Evolutionary conservation across 2,888 invertebrate species (phyloP).

Genomic region (Apotomis capreana): DNA sequence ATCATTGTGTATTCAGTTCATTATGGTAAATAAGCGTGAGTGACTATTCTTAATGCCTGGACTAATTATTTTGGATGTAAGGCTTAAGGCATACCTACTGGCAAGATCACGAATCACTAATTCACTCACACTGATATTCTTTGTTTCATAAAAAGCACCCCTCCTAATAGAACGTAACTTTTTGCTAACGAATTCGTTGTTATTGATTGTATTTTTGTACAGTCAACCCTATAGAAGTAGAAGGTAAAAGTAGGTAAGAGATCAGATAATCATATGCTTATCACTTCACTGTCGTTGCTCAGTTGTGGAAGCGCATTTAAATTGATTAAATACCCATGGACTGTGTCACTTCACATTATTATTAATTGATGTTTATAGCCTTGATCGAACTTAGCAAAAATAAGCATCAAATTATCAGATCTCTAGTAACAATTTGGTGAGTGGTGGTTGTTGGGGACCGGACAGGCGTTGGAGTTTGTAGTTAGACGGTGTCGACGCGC

Average conservation of each 20-base stretch:
- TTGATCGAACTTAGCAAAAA: too few relatives aligned
- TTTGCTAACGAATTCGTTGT: too few relatives aligned
- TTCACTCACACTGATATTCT: neutral
- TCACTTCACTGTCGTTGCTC: too few relatives aligned
- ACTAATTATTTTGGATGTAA: neutral
- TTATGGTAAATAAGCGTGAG: neutral
- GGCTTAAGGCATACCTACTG: neutral
- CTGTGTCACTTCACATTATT: too few relatives aligned
- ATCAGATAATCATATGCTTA: too few relatives aligned
- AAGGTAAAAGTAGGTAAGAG: too few relatives aligned
- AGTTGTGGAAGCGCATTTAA: too few relatives aligned
- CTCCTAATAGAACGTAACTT: neutral
- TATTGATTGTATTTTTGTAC: too few relatives aligned
- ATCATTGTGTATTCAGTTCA: neutral
- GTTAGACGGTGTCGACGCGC: conserved; percentile 61
- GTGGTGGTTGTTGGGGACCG: neutral
- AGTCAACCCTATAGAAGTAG: too few relatives aligned
- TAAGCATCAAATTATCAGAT: neutral
- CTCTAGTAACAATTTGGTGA: neutral
- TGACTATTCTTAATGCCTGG: neutral
- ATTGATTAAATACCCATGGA: too few relatives aligned
- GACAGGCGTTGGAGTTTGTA: neutral
- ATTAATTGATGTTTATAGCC: too few relatives aligned
- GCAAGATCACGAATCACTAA: neutral
- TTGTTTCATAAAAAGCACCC: neutral